Percentiles rank a stretch among this genome's conserved stretches.
These are phyloP conservation scores for Hemibagrus wyckioides DNA, from an alignment of 2,113 vertebrate species.

Conservation along the genomic window DNA sequence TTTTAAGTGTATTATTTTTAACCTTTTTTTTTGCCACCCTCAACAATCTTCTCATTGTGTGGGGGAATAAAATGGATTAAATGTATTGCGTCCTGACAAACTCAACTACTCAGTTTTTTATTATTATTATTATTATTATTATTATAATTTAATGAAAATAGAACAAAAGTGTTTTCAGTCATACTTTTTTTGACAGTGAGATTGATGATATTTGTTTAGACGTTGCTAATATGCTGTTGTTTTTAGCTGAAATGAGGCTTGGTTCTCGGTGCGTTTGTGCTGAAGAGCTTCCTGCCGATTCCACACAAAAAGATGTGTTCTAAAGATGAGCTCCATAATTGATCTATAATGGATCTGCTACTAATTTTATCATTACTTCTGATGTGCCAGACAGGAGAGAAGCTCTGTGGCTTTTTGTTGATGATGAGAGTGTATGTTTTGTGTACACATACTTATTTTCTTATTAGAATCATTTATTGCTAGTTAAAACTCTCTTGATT, in stretches of 20 bases:
- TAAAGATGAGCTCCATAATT: background rate
- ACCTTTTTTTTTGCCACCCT: background rate
- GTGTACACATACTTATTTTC: background rate
- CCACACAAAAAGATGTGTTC: background rate
- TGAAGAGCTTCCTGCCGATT: background rate
- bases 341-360: background rate
- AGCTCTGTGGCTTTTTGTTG: background rate
- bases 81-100: background rate
- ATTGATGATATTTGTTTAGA: constrained; percentile 25
- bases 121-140: background rate
- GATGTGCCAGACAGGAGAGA: background rate
- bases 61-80: background rate
- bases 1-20: background rate
- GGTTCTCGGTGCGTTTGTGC: background rate
- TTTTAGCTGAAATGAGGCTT: background rate
- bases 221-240: background rate
- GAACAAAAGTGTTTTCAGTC: background rate
- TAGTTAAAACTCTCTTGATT: background rate
- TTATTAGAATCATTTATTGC: too few species aligned
- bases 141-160: background rate
- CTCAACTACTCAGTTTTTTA: background rate
- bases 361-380: background rate
- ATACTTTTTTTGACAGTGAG: constrained; percentile 6
- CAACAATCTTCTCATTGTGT: background rate
- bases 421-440: background rate